Conservation (phyloP, 2,113 vertebrate species). For the Andinoacara biseriatus region DNA sequence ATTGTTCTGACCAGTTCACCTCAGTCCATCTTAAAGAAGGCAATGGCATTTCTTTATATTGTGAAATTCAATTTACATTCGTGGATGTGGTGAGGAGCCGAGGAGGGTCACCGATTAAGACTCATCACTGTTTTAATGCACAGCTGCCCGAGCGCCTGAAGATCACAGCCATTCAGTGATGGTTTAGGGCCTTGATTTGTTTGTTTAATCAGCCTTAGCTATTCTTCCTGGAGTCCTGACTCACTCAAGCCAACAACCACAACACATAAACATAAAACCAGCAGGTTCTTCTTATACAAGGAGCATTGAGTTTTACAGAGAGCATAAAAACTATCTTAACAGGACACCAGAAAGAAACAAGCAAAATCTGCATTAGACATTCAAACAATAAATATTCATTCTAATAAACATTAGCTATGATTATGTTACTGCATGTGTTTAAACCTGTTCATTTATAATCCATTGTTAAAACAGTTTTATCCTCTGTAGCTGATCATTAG, state of each 20-base stretch:
- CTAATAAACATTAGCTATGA: neutral
- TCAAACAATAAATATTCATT: neutral
- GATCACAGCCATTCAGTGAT: neutral
- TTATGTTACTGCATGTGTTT: neutral
- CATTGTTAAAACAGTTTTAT: neutral
- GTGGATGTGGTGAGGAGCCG: neutral
- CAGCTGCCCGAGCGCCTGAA: neutral
- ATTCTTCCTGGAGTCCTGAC: neutral
- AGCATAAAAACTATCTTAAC: neutral
- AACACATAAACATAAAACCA: neutral
- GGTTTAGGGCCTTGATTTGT: neutral
- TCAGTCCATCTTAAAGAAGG: neutral
- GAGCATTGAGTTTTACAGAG: neutral
- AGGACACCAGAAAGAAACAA: too few relatives aligned
- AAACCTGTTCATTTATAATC: too few relatives aligned
- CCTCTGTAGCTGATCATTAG: neutral
- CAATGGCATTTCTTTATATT: neutral
- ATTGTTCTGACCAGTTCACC: too few relatives aligned
- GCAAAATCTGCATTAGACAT: neutral
- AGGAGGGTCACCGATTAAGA: neutral
- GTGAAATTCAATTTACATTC: accelerated
- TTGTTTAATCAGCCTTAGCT: neutral
- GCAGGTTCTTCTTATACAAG: neutral
- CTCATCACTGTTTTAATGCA: neutral
- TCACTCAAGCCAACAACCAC: neutral